These are phyloP conservation scores for Lepidurus apus DNA, from an alignment of 1,140 invertebrate genomes.

Conservation along the genomic window DNA sequence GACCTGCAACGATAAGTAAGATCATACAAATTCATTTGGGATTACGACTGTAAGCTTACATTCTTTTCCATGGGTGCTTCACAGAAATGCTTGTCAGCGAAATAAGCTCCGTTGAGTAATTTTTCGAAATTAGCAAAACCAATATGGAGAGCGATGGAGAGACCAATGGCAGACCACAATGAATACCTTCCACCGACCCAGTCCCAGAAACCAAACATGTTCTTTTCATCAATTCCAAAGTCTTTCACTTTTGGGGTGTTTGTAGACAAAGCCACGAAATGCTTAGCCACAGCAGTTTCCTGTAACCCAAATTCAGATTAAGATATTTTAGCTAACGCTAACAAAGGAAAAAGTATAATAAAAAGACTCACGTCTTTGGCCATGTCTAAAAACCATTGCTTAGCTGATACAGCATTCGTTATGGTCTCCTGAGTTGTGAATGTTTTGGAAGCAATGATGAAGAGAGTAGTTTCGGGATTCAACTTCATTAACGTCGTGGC, in stretches of 20 bases:
- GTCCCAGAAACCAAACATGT: conserved; percentile 99
- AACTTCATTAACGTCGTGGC: conserved; percentile 88
- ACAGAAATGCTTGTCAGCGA: conserved; percentile 91
- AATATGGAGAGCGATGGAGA: conserved; percentile 89
- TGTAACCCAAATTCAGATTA: conserved; percentile 42
- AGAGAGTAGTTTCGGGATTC: conserved; percentile 87
- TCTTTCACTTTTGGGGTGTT: conserved; percentile 87
- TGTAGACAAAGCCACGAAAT: conserved; percentile 97
- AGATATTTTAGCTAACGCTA: not conserved
- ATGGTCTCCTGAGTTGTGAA: conserved; percentile 99
- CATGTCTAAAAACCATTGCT: conserved; percentile 81
- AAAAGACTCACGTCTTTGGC: conserved; percentile 72
- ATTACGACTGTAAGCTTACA: conserved; percentile 54
- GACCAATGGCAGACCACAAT: conserved; percentile 93
- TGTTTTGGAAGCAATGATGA: conserved; percentile 98
- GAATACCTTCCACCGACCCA: conserved; percentile 99
- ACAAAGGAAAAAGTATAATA: not conserved
- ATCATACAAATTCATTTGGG: not conserved
- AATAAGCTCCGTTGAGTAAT: conserved; percentile 82
- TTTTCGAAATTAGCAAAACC: conserved; percentile 95
- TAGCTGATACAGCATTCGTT: conserved; percentile 95
- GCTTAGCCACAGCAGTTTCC: conserved; percentile 80
- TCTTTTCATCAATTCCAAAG: conserved; percentile 93
- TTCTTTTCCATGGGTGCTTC: conserved; percentile 86
- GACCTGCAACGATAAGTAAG: conserved; percentile 55